Evolutionary conservation across 1,140 invertebrate species (phyloP).

Genomic region (Lasaia peninsularis): DNA sequence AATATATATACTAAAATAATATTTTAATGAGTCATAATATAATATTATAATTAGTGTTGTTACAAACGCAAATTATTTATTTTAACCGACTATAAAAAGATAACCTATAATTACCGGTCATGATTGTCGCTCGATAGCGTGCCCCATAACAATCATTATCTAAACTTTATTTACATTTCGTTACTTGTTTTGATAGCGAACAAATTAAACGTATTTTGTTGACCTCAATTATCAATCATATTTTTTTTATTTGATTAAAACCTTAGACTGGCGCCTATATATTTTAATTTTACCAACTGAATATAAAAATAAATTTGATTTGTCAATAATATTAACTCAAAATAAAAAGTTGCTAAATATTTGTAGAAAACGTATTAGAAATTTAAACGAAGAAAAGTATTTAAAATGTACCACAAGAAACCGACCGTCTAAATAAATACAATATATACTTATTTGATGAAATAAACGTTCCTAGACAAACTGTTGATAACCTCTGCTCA

Average conservation of each 20-base stretch:
- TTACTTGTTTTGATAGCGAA: background rate
- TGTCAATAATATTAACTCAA: no score
- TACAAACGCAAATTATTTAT: conserved; percentile 1
- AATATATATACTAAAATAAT: background rate
- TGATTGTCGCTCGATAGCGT: conserved; percentile 2
- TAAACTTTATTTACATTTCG: conserved; percentile 7
- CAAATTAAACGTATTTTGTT: conserved; percentile 1
- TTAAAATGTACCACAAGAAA: no score
- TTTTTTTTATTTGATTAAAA: background rate
- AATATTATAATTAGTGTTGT: background rate
- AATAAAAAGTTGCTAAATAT: no score
- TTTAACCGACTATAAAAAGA: conserved; percentile 6
- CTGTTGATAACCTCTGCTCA: conserved; percentile 43
- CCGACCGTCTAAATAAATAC: background rate
- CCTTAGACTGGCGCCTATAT: background rate
- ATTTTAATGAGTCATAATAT: background rate
- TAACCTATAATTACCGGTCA: conserved; percentile 12
- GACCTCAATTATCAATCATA: background rate
- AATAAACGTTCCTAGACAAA: conserved; percentile 34
- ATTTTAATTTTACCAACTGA: background rate
- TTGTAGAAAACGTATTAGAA: no score
- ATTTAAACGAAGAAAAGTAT: no score
- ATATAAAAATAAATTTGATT: background rate
- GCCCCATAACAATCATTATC: conserved; percentile 2
- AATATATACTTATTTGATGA: background rate